A percentile compares a stretch with the other conserved stretches of the same genome.
Evolutionary conservation across 2,888 invertebrate genomes (phyloP).

Genomic region (Andricus quercusramuli): DNA sequence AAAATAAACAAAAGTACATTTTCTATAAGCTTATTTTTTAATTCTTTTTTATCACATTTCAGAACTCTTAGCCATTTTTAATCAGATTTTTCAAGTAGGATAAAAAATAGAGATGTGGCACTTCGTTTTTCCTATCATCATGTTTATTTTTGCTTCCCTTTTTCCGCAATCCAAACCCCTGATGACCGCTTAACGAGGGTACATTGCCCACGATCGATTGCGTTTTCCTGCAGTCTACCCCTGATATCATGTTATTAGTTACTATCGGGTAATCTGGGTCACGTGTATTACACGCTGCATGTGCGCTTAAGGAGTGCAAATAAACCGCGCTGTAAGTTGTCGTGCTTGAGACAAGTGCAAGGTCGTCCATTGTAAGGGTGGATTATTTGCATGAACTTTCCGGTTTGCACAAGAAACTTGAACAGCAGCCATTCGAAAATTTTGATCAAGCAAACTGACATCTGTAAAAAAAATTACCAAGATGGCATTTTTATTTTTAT

Average conservation of each 20-base stretch:
- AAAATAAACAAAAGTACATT: too few relatives aligned
- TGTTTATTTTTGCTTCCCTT: slow-evolving; percentile 13
- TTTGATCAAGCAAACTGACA: not conserved
- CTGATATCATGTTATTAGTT: slow-evolving; percentile 48
- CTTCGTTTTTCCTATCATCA: not conserved
- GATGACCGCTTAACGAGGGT: slow-evolving; percentile 40
- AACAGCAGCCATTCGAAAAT: not conserved
- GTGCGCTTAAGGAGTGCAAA: slow-evolving; percentile 28
- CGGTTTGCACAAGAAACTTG: slow-evolving; percentile 14
- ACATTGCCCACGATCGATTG: slow-evolving; percentile 45
- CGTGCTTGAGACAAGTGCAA: slow-evolving; percentile 49
- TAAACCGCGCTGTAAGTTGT: slow-evolving; percentile 22
- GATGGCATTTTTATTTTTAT: too few relatives aligned
- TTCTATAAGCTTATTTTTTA: too few relatives aligned
- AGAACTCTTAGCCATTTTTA: too few relatives aligned
- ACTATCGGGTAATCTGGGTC: slow-evolving; percentile 39
- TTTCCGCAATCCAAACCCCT: slow-evolving; percentile 4
- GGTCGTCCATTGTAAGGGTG: slow-evolving; percentile 17
- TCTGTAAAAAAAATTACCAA: not conserved
- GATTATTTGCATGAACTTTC: slow-evolving; percentile 19
- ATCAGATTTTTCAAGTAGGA: not conserved
- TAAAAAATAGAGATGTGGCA: not conserved
- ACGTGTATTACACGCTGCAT: slow-evolving; percentile 10
- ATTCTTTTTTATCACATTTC: not conserved
- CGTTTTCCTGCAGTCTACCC: slow-evolving; percentile 38